Base-by-base conservation (phyloP, 2,113 vertebrate genomes). In the Melanerpes formicivorus region DNA sequence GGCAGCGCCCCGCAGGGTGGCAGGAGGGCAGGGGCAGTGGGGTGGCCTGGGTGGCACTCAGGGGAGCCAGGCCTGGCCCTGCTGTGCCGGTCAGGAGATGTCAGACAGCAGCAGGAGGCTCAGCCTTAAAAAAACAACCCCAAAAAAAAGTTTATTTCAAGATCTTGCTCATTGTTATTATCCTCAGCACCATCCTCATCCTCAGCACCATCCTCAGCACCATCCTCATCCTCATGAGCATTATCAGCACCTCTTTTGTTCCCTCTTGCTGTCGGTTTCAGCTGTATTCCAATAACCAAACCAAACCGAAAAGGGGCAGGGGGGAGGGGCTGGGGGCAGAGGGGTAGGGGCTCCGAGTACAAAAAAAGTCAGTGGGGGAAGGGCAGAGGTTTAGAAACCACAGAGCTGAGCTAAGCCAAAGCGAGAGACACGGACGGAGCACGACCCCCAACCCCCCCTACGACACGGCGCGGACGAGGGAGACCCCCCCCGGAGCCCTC, bases 321-420 rank as follows among this genome's bases (percentile, higher is more conserved):
- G 95, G 84, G 22, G 11, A 10, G 11, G 40, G 40, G 40, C 40
- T 11, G 40, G 40, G 22, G 12, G 50, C 4, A 18, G 22, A 52
- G 50, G 50, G 50, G 11, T 6, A 10, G 50, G 12, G 22, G 50
- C 6, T 23, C 85, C 95, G 98, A 99, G 98, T 99, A 99, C 98
- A 98, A 99, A 99, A 99, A 97, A 98, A 98, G 95, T 97, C 95
- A 98, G 97, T 96, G 96, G 98, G 91, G 96, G 97, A 91, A 98
- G 97, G 98, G 98, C 97, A 96, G 97, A 98, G 98, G 98, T 98
- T 97, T 99, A 99, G 98, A 99, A 99, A 99, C 97, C 98, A 99
- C 98, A 98, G 98, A 97, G 97, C 97, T 96, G 95, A 89, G 92
- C 94, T 56, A 95, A 95, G 90, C 93, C 92, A 89, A 44, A 97